Evolutionary conservation across 2,113 vertebrate species (phyloP).

Genomic region (Aythya baeri): DNA sequence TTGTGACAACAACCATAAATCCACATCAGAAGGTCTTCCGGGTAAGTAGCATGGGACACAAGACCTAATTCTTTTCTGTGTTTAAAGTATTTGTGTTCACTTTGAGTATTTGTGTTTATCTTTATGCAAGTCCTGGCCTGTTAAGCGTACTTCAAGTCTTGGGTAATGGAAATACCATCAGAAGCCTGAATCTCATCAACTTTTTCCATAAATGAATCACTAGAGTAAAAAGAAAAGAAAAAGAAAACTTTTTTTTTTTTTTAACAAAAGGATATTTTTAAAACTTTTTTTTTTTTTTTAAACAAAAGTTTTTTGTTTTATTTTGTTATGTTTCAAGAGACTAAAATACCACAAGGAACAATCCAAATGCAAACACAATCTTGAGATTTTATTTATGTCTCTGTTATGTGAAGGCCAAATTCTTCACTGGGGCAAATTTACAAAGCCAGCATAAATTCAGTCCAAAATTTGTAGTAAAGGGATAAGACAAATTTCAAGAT

Average conservation of each 20-base stretch:
- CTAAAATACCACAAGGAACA: neutral
- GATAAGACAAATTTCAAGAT: neutral
- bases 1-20: conserved; percentile 49
- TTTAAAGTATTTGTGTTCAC: neutral
- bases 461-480: neutral
- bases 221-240: conserved; percentile 8
- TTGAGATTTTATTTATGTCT: neutral
- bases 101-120: neutral
- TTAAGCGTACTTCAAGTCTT: conserved; percentile 32
- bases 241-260: neutral
- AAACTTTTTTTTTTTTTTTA: too few species aligned
- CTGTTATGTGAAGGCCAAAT: neutral
- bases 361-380: neutral
- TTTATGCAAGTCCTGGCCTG: conserved; percentile 37
- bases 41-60: neutral
- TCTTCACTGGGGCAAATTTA: neutral
- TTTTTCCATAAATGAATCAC: conserved; percentile 53
- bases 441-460: neutral
- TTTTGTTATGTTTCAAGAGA: neutral
- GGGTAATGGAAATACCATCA: conserved; percentile 51
- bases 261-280: too few species aligned
- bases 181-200: conserved; percentile 45
- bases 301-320: too few species aligned
- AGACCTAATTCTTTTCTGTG: neutral
- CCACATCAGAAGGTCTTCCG: conserved; percentile 3